Evolutionary conservation across 2,888 invertebrate species (phyloP).

Genomic region (Anoplius nigerrimus): DNA sequence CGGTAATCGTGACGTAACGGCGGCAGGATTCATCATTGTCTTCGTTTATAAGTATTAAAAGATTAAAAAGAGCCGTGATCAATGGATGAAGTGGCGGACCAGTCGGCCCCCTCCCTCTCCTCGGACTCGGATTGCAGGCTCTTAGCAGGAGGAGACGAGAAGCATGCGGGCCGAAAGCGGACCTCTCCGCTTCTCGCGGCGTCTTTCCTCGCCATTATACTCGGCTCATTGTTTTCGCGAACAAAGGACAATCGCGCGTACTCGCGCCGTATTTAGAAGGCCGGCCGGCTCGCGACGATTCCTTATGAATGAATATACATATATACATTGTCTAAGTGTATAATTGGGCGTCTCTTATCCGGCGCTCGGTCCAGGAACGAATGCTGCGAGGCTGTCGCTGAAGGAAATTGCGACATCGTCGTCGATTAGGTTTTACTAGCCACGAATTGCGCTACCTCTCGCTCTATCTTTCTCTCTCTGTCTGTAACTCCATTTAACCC

Average conservation of each 20-base stretch:
- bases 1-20: too few relatives aligned
- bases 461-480: too few relatives aligned
- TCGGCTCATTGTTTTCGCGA: conserved; percentile 46
- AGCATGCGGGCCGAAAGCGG: conserved; percentile 28
- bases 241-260: conserved; percentile 48
- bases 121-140: background rate
- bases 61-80: too few relatives aligned
- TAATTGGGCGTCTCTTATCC: conserved; percentile 49
- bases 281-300: conserved; percentile 23
- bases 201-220: conserved; percentile 41
- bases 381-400: background rate
- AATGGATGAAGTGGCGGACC: too few relatives aligned
- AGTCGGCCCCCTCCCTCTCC: too few relatives aligned
- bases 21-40: too few relatives aligned
- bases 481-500: too few relatives aligned
- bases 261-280: conserved; percentile 13
- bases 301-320: conserved; percentile 44
- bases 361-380: conserved; percentile 21
- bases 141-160: conserved; percentile 1
- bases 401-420: background rate
- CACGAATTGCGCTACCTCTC: too few relatives aligned
- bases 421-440: too few relatives aligned
- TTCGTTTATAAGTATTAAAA: too few relatives aligned
- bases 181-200: conserved; percentile 27
- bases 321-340: conserved; percentile 7